Evolutionary conservation across 2,113 vertebrate species (phyloP).

Genomic region (Muntiacus muntjak): DNA sequence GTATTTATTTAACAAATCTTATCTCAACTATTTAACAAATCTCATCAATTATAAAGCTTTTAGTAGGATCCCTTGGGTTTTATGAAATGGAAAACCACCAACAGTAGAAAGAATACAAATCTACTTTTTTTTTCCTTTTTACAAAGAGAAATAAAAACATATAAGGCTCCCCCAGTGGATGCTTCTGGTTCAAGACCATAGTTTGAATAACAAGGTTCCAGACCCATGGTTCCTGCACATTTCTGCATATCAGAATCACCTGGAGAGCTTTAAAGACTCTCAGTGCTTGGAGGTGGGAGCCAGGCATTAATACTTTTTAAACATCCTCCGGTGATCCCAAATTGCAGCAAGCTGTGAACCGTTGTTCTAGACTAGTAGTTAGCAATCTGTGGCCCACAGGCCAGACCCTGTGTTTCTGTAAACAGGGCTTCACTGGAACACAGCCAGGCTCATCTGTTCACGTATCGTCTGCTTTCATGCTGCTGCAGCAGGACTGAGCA

Average conservation of each 20-base stretch:
- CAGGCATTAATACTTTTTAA: background rate
- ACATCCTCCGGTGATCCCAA: background rate
- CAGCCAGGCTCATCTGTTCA: background rate
- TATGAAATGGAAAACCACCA: background rate
- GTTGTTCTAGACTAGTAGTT: background rate
- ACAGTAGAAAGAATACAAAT: background rate
- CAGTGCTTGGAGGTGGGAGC: background rate
- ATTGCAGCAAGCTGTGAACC: background rate
- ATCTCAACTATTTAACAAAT: background rate
- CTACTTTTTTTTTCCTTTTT: background rate
- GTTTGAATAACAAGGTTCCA: background rate
- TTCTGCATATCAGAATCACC: background rate
- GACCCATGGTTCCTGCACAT: background rate
- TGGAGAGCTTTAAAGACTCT: background rate
- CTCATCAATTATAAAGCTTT: background rate
- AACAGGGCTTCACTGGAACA: background rate
- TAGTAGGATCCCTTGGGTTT: background rate
- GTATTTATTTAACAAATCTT: background rate
- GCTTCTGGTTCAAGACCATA: background rate
- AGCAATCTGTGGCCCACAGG: background rate
- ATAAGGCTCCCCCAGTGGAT: background rate
- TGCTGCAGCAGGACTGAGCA: background rate
- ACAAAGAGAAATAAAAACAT: background rate
- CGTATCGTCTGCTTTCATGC: background rate
- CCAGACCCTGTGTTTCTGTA: background rate